These are phyloP conservation scores for Oreocharis arfaki DNA, from an alignment of 2,113 vertebrate genomes.

Conservation along the genomic window DNA sequence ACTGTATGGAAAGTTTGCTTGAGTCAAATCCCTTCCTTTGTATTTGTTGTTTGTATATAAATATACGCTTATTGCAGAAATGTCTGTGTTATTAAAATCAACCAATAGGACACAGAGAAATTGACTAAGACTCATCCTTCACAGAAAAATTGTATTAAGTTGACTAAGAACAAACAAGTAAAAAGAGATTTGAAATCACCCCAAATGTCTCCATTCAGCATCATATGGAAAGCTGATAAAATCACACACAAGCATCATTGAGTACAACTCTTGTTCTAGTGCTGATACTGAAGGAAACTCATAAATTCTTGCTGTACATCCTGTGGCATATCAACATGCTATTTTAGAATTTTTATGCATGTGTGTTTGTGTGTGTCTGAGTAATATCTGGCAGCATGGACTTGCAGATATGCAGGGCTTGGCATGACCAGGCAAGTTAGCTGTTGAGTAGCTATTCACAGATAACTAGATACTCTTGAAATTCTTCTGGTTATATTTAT, in stretches of 20 bases:
- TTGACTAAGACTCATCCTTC: background rate
- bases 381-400: background rate
- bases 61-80: background rate
- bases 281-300: background rate
- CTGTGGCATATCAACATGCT: background rate
- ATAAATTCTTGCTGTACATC: background rate
- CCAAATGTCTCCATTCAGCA: background rate
- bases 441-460: background rate
- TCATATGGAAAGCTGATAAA: background rate
- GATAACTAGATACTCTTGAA: background rate
- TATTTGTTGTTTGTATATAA: background rate
- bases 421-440: background rate
- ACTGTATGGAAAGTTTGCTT: background rate
- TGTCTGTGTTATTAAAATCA: background rate
- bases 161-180: accelerated
- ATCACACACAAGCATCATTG: accelerated
- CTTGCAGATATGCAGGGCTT: too few relatives aligned
- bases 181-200: background rate
- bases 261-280: background rate
- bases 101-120: background rate
- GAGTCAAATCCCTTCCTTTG: background rate
- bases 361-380: background rate
- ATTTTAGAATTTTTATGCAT: background rate
- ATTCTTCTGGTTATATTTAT: background rate
- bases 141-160: background rate